A percentile compares a stretch with the other conserved stretches of the same genome.
Evolutionary conservation across 1,140 invertebrate species (phyloP).

Genomic region (Trichomalopsis sarcophagae): DNA sequence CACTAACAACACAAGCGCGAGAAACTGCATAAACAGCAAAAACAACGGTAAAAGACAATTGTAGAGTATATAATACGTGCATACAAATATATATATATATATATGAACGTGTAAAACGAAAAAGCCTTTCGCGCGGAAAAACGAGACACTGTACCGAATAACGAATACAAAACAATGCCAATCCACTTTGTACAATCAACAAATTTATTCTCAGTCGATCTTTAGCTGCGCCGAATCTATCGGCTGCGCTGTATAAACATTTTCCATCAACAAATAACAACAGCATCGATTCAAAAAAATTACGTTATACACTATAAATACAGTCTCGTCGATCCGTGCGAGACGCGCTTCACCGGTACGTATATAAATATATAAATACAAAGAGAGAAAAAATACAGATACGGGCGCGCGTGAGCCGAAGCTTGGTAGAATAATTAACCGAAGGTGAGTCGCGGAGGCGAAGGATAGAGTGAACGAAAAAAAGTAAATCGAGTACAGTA

Average conservation of each 20-base stretch:
- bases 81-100: background rate
- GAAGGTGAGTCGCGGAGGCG: background rate
- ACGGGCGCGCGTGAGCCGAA: background rate
- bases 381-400: background rate
- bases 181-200: background rate
- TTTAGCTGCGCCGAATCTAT: background rate
- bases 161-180: background rate
- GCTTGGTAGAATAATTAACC: slow-evolving; percentile 19
- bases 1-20: background rate
- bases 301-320: background rate
- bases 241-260: background rate
- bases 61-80: background rate
- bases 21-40: slow-evolving; percentile 22
- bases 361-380: background rate
- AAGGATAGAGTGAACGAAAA: background rate
- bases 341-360: background rate
- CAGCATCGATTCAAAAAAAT: background rate
- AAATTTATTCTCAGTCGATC: background rate
- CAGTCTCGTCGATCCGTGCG: background rate
- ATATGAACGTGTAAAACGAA: background rate
- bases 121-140: slow-evolving; percentile 32
- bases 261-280: background rate
- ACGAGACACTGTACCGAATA: background rate
- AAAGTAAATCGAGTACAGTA: background rate
- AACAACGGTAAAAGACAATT: slow-evolving; percentile 8